Percentiles rank a stretch among this genome's conserved stretches.
phyloP scores from a whole-genome alignment of 2,797 vertebrate species.

The Microctenopoma steveboyesi region DNA sequence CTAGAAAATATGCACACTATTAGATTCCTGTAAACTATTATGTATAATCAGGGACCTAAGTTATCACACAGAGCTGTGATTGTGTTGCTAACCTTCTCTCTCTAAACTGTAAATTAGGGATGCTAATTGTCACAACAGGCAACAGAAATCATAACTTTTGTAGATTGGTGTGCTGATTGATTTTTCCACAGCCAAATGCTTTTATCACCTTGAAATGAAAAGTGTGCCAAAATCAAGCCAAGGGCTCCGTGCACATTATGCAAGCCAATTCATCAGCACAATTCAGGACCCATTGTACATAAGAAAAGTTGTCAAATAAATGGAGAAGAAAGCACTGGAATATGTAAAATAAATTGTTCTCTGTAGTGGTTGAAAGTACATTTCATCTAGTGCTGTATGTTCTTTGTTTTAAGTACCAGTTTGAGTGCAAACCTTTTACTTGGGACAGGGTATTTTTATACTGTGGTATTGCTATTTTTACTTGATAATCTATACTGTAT shows the following conservation, averaged over 20 bases:
- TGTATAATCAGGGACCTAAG: conserved; percentile 48
- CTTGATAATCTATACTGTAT: too few species aligned
- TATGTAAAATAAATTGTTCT: conserved; percentile 3
- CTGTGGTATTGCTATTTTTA: too few species aligned
- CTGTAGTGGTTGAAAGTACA: too few species aligned
- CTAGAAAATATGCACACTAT: conserved; percentile 24
- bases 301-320: conserved; percentile 12
- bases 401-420: too few species aligned
- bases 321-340: conserved; percentile 3
- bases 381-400: too few species aligned
- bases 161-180: background rate
- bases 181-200: conserved; percentile 3
- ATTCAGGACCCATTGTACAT: conserved; percentile 3
- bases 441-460: too few species aligned
- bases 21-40: conserved; percentile 47
- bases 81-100: conserved; percentile 36
- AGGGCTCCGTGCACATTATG: too few species aligned
- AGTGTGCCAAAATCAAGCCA: background rate
- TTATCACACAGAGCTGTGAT: conserved; percentile 44
- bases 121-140: conserved; percentile 21
- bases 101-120: conserved; percentile 38
- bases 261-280: background rate
- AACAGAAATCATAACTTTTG: conserved; percentile 15
- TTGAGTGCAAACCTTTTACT: too few species aligned
- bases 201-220: conserved; percentile 12